A percentile compares a stretch with the other conserved stretches of the same genome.
Conservation (phyloP, 2,888 invertebrate species). For the Heliconius ismenius region DNA sequence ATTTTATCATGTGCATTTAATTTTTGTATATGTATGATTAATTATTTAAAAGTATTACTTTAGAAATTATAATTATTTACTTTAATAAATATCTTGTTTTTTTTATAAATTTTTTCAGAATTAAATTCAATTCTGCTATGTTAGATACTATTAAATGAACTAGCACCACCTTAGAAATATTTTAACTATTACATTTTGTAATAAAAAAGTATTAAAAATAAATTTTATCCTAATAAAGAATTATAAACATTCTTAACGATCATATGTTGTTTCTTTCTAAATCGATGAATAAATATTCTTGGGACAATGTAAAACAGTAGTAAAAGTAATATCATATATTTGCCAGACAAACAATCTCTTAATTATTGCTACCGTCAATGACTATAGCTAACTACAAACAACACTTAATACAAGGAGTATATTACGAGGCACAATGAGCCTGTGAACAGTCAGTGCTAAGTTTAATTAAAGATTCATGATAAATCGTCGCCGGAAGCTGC, state of each 20-base stretch:
- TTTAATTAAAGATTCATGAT: constrained; percentile 83
- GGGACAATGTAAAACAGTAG: no score
- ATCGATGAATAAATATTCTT: no score
- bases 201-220: no score
- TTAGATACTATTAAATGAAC: no score
- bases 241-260: no score
- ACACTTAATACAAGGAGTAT: constrained; percentile 45
- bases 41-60: background rate
- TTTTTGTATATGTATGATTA: background rate
- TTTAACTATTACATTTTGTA: no score
- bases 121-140: no score
- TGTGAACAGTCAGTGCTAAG: constrained; percentile 73
- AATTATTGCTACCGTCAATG: background rate
- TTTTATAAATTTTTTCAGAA: no score
- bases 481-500: constrained; percentile 80
- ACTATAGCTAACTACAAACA: constrained; percentile 1
- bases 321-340: no score
- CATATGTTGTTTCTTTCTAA: no score
- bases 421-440: constrained; percentile 66
- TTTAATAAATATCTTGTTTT: background rate
- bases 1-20: background rate
- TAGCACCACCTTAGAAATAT: no score
- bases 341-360: background rate
- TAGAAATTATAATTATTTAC: background rate
- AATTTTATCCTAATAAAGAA: no score